phyloP scores from a whole-genome alignment of 2,113 vertebrate genomes.

The Eurystomus gularis region DNA sequence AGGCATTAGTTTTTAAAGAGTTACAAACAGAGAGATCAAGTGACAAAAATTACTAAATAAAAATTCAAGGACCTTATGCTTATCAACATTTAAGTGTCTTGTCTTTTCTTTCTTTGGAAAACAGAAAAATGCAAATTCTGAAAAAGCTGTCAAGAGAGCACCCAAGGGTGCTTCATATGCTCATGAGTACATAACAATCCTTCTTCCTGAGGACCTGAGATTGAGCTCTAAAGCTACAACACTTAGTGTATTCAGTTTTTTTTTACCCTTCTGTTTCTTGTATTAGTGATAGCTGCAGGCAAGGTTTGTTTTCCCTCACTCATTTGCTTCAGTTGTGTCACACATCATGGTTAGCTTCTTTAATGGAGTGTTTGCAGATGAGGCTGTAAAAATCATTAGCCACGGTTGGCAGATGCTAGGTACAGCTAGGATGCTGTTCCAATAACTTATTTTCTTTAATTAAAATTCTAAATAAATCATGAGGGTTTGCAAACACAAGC shows the following conservation, averaged over 20 bases:
- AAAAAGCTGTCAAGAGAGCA: not conserved
- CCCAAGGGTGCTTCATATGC: not conserved
- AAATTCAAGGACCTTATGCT: not conserved
- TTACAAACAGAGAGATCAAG: not conserved
- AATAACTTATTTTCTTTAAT: constrained; percentile 61
- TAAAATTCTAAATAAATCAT: constrained; percentile 71
- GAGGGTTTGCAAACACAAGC: constrained; percentile 32
- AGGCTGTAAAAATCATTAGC: constrained; percentile 60
- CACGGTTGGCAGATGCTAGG: constrained; percentile 6
- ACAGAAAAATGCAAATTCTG: not conserved
- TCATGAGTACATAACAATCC: not conserved
- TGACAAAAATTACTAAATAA: not conserved
- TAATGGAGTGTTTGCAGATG: constrained; percentile 52
- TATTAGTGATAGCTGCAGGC: not conserved
- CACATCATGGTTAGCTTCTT: constrained; percentile 15
- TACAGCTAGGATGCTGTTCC: constrained; percentile 18
- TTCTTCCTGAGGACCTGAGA: not conserved
- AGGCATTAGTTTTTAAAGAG: not conserved
- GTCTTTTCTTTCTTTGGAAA: not conserved
- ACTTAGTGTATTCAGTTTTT: not conserved
- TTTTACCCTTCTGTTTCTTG: not conserved
- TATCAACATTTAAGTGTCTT: not conserved
- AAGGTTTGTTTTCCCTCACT: not conserved
- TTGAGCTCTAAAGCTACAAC: not conserved
- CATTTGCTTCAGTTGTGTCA: constrained; percentile 2